Percentiles rank a stretch among this genome's conserved stretches.
These are phyloP conservation scores for Leiothrix lutea DNA, from an alignment of 2,113 vertebrate species.

Conservation along the genomic window DNA sequence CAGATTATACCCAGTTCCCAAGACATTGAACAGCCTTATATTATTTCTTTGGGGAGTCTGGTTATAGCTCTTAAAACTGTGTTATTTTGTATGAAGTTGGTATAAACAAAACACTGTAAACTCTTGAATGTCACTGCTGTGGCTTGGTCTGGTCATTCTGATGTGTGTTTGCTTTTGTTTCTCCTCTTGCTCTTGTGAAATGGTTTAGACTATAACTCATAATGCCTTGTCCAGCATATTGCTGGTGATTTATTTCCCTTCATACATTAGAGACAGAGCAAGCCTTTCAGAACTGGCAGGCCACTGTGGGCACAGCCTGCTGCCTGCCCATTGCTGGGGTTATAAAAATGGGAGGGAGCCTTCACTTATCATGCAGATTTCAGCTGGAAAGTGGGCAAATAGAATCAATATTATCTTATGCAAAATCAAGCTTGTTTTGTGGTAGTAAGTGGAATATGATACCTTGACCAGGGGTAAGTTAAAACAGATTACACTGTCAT, in stretches of 20 bases:
- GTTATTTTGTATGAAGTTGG: not conserved
- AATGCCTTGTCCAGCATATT: not conserved
- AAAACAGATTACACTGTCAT: not conserved
- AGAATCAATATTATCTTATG: not conserved
- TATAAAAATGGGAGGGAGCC: not conserved
- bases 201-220: not conserved
- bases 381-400: not conserved
- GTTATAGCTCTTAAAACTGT: not conserved
- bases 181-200: not conserved
- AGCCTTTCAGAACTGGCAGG: not conserved
- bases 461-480: constrained; percentile 40
- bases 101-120: not conserved
- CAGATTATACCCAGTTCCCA: not conserved
- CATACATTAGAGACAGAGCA: not conserved
- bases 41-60: not conserved
- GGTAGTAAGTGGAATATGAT: not conserved
- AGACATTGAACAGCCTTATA: not conserved
- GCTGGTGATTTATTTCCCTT: not conserved
- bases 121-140: not conserved
- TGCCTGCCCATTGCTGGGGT: not conserved
- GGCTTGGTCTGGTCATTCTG: not conserved
- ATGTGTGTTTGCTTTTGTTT: not conserved
- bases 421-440: not conserved
- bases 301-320: not conserved
- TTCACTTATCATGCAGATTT: not conserved